Evolutionary conservation across 2,797 vertebrate genomes (phyloP).

Genomic region (Sternotherus odoratus): DNA sequence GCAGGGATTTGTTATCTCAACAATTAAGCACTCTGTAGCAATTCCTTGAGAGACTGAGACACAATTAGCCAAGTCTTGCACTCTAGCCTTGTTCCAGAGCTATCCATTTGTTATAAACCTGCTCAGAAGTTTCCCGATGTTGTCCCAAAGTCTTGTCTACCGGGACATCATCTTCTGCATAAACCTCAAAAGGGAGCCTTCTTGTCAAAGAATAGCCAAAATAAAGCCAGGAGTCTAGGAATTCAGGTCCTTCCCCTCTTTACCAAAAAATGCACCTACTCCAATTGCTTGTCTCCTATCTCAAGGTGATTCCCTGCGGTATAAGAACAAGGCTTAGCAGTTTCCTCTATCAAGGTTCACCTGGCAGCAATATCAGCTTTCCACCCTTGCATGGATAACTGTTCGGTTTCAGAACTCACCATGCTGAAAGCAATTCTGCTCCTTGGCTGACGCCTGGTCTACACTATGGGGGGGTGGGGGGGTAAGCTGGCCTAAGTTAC

Average conservation of each 20-base stretch:
- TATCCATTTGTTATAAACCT: slow-evolving; percentile 29
- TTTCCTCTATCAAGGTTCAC: not conserved
- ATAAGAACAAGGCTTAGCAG: not conserved
- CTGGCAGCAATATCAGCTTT: not conserved
- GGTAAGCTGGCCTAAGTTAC: too few relatives aligned
- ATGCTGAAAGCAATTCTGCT: slow-evolving; percentile 21
- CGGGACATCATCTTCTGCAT: not conserved
- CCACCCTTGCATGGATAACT: not conserved
- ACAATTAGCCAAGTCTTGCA: slow-evolving; percentile 69
- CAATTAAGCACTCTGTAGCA: slow-evolving; percentile 74
- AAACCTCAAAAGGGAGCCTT: too few relatives aligned
- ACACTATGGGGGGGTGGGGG: too few relatives aligned
- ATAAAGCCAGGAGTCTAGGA: not conserved
- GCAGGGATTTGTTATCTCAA: slow-evolving; percentile 72
- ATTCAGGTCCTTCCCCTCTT: not conserved
- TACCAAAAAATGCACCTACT: not conserved
- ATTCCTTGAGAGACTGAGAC: slow-evolving; percentile 62
- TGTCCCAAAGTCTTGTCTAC: not conserved
- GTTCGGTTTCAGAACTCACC: slow-evolving; percentile 36
- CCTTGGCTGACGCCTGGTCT: not conserved
- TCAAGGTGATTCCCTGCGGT: not conserved
- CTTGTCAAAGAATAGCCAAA: not conserved
- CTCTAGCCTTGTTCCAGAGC: slow-evolving; percentile 37
- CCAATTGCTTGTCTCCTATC: not conserved
- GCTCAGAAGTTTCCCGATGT: slow-evolving; percentile 4